These are phyloP conservation scores for Fratercula arctica DNA, from an alignment of 2,797 vertebrate genomes.

Conservation along the genomic window DNA sequence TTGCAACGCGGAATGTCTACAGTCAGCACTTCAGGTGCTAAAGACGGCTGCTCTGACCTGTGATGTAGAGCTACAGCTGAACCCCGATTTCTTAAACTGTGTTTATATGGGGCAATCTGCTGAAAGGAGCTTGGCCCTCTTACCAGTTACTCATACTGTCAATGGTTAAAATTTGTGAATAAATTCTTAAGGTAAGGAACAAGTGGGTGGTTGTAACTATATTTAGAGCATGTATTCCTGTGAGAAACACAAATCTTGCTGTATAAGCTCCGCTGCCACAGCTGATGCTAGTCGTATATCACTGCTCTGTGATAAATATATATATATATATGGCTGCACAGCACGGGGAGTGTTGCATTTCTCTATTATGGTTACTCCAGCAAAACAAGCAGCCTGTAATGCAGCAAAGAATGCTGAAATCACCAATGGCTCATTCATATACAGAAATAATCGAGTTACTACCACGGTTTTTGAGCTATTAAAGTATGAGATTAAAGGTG, in stretches of 20 bases:
- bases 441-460: neutral
- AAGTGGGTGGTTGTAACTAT: neutral
- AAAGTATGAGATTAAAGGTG: neutral
- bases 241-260: neutral
- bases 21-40: neutral
- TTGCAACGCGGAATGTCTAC: neutral
- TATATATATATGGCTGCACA: neutral
- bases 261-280: neutral
- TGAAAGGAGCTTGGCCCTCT: neutral
- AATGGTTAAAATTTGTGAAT: neutral
- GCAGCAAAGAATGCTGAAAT: neutral
- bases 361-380: slow-evolving; percentile 12
- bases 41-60: neutral
- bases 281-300: neutral
- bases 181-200: neutral
- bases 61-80: neutral
- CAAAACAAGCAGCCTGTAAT: neutral
- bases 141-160: neutral
- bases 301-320: neutral
- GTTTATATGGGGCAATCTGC: neutral
- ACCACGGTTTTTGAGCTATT: neutral
- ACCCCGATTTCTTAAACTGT: neutral
- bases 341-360: neutral
- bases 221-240: neutral
- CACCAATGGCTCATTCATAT: rapidly evolving